Base-by-base conservation (phyloP, 1,140 invertebrate genomes). In the Dinothrombium tinctorium region DNA sequence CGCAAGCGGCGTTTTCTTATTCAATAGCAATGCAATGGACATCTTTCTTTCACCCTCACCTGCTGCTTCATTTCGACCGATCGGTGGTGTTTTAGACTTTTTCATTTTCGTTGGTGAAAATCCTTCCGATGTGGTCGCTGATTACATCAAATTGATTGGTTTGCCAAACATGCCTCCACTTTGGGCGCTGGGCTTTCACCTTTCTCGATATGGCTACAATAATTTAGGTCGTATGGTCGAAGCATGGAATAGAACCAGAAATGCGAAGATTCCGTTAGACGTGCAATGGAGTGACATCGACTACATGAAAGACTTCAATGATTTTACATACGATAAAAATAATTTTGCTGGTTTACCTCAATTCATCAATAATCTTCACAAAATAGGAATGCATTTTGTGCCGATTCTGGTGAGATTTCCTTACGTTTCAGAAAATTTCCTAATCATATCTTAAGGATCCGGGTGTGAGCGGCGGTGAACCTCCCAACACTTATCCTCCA, bases 11-110 rank as follows among this genome's bases (percentile, higher is more conserved):
- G 69, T 79, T 4, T 63, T 78, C 31, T 63, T 83, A 20, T 58
- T 76, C 19, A 83, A 82, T 47, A 76, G 74, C 45, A 79, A 83
- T 59, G 75, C 75, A 37, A 79, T 82, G 72, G 77, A 83, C 54
- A 61, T 82, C 21, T 68, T 77, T 29, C 54, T 81, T 0, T 73
- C 79, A 53, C 75, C 76, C 12, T 65, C 68, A 2, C 76, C 77
- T 5, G 73, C 70, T 0, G 63, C 82, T 25, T 78, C 76, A 0
- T 81, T 73, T 50, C 58, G 76, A 46, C 59, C 71, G 0, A 71
- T 77, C 35, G 78, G 77, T 4, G 78, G 77, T 3, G 62, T 77
- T 12, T 63, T 82, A 11, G 69, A 80, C 55, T 69, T 83, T 17
- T 72, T 71, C 49, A 60, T 80, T 48, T 69, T 81, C 50, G 43